Evolutionary conservation across 2,797 vertebrate genomes (phyloP).

Genomic region (Coccyzus lansbergi): DNA sequence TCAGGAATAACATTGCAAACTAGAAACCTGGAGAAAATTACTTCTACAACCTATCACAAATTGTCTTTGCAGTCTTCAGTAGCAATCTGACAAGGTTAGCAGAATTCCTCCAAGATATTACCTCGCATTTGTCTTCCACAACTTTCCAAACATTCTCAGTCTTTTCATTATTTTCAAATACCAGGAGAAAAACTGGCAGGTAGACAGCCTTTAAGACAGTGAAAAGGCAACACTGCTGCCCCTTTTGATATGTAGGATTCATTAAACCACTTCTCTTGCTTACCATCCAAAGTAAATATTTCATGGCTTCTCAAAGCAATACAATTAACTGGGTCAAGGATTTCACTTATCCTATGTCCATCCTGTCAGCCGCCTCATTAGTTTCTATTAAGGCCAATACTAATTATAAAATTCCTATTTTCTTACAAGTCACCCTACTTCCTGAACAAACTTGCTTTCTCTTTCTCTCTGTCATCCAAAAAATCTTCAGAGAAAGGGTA

Average conservation of each 20-base stretch:
- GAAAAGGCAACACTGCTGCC: background rate
- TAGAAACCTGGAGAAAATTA: conserved; percentile 2
- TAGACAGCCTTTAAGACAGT: background rate
- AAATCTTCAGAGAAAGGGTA: background rate
- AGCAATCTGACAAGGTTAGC: background rate
- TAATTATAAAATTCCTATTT: conserved; percentile 14
- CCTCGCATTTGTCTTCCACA: background rate
- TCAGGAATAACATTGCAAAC: background rate
- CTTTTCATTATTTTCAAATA: background rate
- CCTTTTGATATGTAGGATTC: background rate
- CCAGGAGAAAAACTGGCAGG: background rate
- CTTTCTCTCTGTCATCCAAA: background rate
- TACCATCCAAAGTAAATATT: background rate
- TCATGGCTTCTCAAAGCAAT: background rate
- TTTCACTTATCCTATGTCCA: background rate
- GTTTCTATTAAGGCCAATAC: conserved; percentile 33
- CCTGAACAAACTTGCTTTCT: background rate
- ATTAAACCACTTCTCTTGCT: background rate
- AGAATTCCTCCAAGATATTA: background rate
- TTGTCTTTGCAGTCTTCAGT: background rate
- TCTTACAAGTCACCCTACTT: background rate
- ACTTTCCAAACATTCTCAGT: background rate
- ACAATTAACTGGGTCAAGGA: background rate
- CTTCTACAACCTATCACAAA: background rate
- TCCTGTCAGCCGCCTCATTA: conserved; percentile 24